Conservation (phyloP, 1,140 invertebrate genomes). For the Camponotus vicinus region DNA sequence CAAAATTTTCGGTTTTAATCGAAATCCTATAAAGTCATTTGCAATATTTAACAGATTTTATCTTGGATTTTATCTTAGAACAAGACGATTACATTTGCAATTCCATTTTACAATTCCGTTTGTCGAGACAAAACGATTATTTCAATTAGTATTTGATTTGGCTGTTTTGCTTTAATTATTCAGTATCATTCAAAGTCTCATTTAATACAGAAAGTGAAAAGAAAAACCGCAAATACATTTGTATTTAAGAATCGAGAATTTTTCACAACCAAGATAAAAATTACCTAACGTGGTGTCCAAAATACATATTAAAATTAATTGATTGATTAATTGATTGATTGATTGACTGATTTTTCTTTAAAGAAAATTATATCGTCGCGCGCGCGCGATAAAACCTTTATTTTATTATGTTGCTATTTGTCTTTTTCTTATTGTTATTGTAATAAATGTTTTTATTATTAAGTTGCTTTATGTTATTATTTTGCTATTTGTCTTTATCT, state of each 20-base stretch:
- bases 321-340: no score
- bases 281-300: not conserved
- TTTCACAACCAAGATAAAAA: slow-evolving; percentile 1
- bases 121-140: slow-evolving; percentile 15
- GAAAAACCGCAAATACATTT: not conserved
- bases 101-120: slow-evolving; percentile 21
- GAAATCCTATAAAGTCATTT: not conserved
- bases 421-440: not conserved
- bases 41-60: slow-evolving; percentile 27
- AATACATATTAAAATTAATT: slow-evolving; percentile 11
- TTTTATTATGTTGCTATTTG: not conserved
- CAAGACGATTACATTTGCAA: slow-evolving; percentile 14
- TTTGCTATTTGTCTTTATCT: no score
- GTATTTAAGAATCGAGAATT: not conserved
- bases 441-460: not conserved
- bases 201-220: not conserved
- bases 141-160: slow-evolving; percentile 16
- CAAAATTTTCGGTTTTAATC: not conserved
- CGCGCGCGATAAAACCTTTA: not conserved
- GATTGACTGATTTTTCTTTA: not conserved
- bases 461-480: no score
- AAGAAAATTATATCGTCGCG: slow-evolving; percentile 1
- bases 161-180: slow-evolving; percentile 5
- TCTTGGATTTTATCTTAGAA: slow-evolving; percentile 41
- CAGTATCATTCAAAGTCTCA: not conserved